phyloP scores from a whole-genome alignment of 2,113 vertebrate genomes.

The Raja brachyura region DNA sequence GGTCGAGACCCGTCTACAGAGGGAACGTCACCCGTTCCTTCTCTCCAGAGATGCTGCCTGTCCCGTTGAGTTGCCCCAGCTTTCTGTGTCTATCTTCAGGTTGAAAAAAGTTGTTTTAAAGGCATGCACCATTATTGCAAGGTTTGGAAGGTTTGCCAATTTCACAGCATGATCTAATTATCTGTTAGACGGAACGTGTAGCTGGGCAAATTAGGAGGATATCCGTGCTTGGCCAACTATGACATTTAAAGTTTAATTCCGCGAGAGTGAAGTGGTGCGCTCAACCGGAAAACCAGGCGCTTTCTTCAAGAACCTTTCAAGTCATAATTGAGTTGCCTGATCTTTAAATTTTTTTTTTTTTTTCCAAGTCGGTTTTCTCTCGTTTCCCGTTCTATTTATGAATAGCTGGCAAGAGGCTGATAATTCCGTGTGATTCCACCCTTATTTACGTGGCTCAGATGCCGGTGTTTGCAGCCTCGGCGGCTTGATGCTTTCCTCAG shows the following conservation, averaged over 20 bases:
- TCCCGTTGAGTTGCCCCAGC: too few species aligned
- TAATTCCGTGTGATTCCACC: background rate
- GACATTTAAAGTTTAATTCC: background rate
- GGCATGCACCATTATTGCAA: background rate
- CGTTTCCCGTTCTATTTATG: background rate
- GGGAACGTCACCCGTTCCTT: too few species aligned
- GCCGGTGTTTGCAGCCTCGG: background rate
- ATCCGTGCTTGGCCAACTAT: background rate
- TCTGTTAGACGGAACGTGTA: conserved; percentile 11
- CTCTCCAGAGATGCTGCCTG: too few species aligned
- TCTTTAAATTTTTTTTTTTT: background rate
- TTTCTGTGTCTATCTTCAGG: too few species aligned
- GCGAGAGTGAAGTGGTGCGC: background rate
- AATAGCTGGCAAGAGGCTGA: background rate
- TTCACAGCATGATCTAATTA: background rate
- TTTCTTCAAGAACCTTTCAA: background rate
- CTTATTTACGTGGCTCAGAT: background rate
- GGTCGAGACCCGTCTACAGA: too few species aligned
- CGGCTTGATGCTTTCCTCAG: background rate
- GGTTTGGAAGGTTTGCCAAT: background rate
- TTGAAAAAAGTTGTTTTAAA: background rate
- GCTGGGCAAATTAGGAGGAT: conserved; percentile 8
- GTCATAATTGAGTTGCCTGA: background rate
- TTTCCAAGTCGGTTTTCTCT: background rate
- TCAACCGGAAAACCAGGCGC: background rate